These are phyloP conservation scores for Diadromus collaris DNA, from an alignment of 2,888 invertebrate species.

Conservation along the genomic window DNA sequence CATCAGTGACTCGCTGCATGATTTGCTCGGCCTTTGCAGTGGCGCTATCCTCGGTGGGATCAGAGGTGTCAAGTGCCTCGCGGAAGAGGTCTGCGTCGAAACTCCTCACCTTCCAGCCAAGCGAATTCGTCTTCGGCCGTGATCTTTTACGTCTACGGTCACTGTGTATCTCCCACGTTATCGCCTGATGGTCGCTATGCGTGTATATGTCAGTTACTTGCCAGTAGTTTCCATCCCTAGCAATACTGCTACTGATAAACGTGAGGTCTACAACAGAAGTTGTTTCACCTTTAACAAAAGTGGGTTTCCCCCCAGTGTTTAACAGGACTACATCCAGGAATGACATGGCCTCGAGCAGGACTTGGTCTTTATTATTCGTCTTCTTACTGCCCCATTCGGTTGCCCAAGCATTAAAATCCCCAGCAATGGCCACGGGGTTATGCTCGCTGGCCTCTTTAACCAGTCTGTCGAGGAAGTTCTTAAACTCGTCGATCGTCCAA, in stretches of 20 bases:
- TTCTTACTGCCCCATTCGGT: slow-evolving; percentile 62
- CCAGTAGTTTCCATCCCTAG: slow-evolving; percentile 56
- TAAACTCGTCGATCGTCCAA: slow-evolving; percentile 46
- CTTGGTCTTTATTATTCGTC: slow-evolving; percentile 58
- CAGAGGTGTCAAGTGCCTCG: slow-evolving; percentile 27
- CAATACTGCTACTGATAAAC: slow-evolving; percentile 61
- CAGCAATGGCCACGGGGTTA: slow-evolving; percentile 50
- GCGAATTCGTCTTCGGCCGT: slow-evolving; percentile 24
- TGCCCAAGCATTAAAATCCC: slow-evolving; percentile 61
- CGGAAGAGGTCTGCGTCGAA: slow-evolving; percentile 35
- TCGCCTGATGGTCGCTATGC: slow-evolving; percentile 60
- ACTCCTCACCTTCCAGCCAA: slow-evolving; percentile 37
- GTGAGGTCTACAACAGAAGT: slow-evolving; percentile 63
- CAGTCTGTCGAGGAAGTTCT: slow-evolving; percentile 53
- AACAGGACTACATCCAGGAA: slow-evolving; percentile 52
- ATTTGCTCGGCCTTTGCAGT: slow-evolving; percentile 18
- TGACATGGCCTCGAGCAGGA: slow-evolving; percentile 56
- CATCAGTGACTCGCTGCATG: slow-evolving; percentile 37
- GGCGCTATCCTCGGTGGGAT: background rate
- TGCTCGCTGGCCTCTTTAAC: slow-evolving; percentile 52
- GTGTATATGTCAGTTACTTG: slow-evolving; percentile 58
- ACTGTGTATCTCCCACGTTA: slow-evolving; percentile 39
- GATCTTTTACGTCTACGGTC: background rate
- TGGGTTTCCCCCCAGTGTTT: slow-evolving; percentile 55
- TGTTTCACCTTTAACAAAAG: slow-evolving; percentile 48